Evolutionary conservation across 2,797 vertebrate species (phyloP), one percentile per base, ranked within the genome.

Genomic region (Phrynocephalus guinanensis): DNA sequence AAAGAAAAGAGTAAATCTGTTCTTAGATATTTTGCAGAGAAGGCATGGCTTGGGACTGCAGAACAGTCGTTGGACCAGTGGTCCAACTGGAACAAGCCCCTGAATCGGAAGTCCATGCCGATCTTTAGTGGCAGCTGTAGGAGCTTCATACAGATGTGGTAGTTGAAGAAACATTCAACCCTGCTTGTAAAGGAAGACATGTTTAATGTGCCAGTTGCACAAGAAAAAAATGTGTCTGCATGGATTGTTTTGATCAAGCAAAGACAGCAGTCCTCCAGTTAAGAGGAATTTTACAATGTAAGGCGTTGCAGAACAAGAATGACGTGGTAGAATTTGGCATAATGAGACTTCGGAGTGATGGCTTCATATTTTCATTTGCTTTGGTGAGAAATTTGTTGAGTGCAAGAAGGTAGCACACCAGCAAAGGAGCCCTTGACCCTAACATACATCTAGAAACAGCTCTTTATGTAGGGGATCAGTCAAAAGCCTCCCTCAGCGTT

Each of bases 161-260:
- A 16, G 8, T 30, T 5, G 70, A 18, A 75, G 20, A 73, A 33
- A 18, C 11, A 16, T 44, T 44, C 38, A 44, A 44, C 38, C 38
- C 38, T 44, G 38, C 38, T 44, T 44, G 38, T 44, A 73, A 75
- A 38, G 33, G 28, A 75, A 20, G 18, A 4, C 18, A 75, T 38
- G 92, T 60, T 86, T 90, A 91, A 87, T 86, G 84, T 92, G 91
- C 90, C 89, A 86, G 52, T 84, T 92, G 88, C 94, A 91, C 94
- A 94, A 44, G 94, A 92, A 92, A 93, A 83, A 93, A 94, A 92
- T 93, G 86, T 94, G 92, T 94, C 91, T 90, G 92, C 92, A 88
- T 33, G 90, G 86, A 92, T 30, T 5, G 50, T 82, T 92, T 91
- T 91, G 90, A 44, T 91, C 91, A 91, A 93, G 79, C 91, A 90